phyloP scores from a whole-genome alignment of 2,797 vertebrate species.

The Odontamblyopus lacepedii region DNA sequence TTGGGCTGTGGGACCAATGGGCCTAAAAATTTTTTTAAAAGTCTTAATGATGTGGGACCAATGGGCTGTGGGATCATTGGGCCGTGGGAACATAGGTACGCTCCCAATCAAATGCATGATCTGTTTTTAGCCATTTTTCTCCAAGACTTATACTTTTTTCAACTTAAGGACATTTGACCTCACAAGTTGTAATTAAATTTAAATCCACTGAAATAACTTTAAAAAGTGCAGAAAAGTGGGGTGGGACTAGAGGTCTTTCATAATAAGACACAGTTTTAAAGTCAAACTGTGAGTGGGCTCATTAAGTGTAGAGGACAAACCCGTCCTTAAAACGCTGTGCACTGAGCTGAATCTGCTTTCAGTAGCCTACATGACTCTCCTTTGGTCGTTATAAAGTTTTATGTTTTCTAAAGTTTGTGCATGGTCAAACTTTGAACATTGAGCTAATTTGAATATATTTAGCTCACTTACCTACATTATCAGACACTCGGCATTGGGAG shows the following conservation, averaged over 20 bases:
- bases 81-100: too few species aligned
- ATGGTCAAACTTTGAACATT: not conserved
- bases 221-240: slow-evolving; percentile 55
- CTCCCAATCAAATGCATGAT: too few species aligned
- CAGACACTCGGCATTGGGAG: too few species aligned
- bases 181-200: not conserved
- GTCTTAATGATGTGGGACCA: too few species aligned
- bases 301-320: slow-evolving; percentile 13
- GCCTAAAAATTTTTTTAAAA: too few species aligned
- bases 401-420: not conserved
- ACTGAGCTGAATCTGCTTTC: slow-evolving; percentile 10
- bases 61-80: too few species aligned
- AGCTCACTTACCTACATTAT: not conserved
- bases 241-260: slow-evolving; percentile 32
- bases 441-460: not conserved
- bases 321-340: slow-evolving; percentile 13
- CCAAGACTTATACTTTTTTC: not conserved
- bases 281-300: slow-evolving; percentile 1
- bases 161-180: not conserved
- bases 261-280: slow-evolving; percentile 29
- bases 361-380: too few species aligned
- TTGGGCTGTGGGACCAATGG: too few species aligned
- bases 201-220: slow-evolving; percentile 35
- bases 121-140: too few species aligned
- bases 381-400: too few species aligned